Evolutionary conservation across 2,888 invertebrate species (phyloP), one percentile per base, ranked within the genome.

Genomic region (Andrena camellia): DNA sequence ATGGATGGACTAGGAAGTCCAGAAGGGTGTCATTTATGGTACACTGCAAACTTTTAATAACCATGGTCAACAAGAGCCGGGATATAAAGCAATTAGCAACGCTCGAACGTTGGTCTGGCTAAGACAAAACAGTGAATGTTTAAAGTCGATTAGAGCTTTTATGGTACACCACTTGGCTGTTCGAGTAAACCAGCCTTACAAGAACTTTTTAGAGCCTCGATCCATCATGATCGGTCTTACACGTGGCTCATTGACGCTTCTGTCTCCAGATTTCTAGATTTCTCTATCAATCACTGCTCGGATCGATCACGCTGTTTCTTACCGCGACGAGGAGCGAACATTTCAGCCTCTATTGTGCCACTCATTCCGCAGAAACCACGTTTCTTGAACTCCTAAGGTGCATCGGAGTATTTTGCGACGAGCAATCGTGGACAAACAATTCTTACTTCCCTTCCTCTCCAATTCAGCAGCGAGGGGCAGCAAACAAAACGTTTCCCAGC

Each of bases 191-290:
- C 80, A 76, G 83, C 72, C 83, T 78, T 77, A 66, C 85, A 70
- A 81, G 78, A 86, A 86, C 77, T 86, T 86, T 81, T 87, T 83
- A 81, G 62, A 67, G 62, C 63, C 77, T 54, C 87, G 83, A 90
- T 88, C 86, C 79, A 89, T 90, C 89, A 89, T 84, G 81, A 90
- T 90, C 90, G 79, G 84, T 89, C 89, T 89, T 85, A 72, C 63
- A 48, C 54, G 77, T 76, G 82, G 86, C 74, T 93, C 93, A 90
- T 91, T 92, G 63, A 94, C 94, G 88, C 92, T 92, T 76, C 90
- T 93, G 86, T 92, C 94, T 73, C 93, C 91, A 73, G 74, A 76
- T 83, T 81, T 81, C 71, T 76, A 77, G 79, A 69, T 81, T 79
- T 86, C 78, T 83, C 88, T 85, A 90, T 90, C 91, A 89, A 89